Evolutionary conservation across 2,797 vertebrate genomes (phyloP), one percentile per base, ranked within the genome.

Genomic region (Netta rufina): DNA sequence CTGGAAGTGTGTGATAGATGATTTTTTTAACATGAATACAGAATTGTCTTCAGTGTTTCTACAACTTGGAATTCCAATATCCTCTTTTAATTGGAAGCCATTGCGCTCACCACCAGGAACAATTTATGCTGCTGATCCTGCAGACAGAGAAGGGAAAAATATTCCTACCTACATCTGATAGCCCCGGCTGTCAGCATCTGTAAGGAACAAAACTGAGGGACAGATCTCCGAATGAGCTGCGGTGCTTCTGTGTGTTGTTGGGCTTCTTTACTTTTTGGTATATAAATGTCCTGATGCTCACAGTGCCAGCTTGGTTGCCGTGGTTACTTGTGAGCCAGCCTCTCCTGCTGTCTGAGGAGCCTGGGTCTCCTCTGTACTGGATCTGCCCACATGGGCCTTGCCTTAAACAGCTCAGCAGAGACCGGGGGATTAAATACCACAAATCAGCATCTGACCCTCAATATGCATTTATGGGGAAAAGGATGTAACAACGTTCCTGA

Each of bases 1-100:
- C 79, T 64, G 38, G 73, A 94, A 91, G 47, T 6, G 32, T 38
- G 67, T 36, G 79, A 81, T 28, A 95, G 75, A 96, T 66, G 72
- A 72, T 91, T 82, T 90, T 88, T 84, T 74, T 71, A 74, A 66
- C 93, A 67, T 43, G 38, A 62, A 57, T 28, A 28, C 21, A 85
- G 87, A 89, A 21, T 83, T 51, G 27, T 28, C 36, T 62, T 39
- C 58, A 12, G 19, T 38, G 25, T 54, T 89, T 82, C 70, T 65
- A 38, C 49, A n/a, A 39, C 66, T 75, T 78, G 19, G 54, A 93
- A 95, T 84, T 65, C 82, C 69, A 38, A 27, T 53, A 53, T 28
- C 28, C 49, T 41, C 36, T 66, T 76, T 72, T 86, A 96, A 95
- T 9, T 84, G n/a, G 8, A 86, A 90, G 38, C 8, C 45, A 21